Evolutionary conservation across 2,797 vertebrate species (phyloP).

Genomic region (Chelon auratus): DNA sequence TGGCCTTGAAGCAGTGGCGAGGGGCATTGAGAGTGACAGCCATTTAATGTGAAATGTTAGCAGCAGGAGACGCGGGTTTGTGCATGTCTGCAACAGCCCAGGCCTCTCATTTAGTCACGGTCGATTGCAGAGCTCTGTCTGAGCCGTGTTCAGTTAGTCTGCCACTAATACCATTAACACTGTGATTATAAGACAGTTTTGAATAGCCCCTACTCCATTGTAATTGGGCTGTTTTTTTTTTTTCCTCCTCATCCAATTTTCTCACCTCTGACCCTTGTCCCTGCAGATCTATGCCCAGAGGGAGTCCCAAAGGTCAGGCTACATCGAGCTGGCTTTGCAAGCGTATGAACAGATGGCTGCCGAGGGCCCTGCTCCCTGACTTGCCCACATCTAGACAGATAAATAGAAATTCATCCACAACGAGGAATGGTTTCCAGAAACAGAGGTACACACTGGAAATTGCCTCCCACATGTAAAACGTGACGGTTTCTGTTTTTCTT

Average conservation of each 20-base stretch:
- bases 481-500: neutral
- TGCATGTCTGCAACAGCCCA: conserved; percentile 33
- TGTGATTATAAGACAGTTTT: neutral
- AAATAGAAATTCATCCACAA: conserved; percentile 1
- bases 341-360: conserved; percentile 82
- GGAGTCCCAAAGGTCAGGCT: conserved; percentile 90
- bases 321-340: conserved; percentile 92
- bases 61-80: conserved; percentile 26
- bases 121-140: conserved; percentile 11
- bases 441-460: conserved; percentile 2
- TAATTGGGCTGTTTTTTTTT: neutral
- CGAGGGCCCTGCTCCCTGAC: conserved; percentile 69
- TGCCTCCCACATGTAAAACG: neutral
- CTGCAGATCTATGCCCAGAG: conserved; percentile 89
- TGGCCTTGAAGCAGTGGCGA: conserved; percentile 30
- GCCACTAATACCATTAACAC: conserved; percentile 25
- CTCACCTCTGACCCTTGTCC: conserved; percentile 43
- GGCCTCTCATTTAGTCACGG: conserved; percentile 63
- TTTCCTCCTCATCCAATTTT: conserved; percentile 1
- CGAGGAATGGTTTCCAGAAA: conserved; percentile 9
- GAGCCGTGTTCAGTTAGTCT: conserved; percentile 18
- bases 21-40: conserved; percentile 62
- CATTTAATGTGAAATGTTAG: conserved; percentile 65
- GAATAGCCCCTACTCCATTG: neutral
- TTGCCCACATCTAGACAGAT: neutral